Evolutionary conservation across 2,888 invertebrate species (phyloP).

Genomic region (Lepetodrilus schrolli): DNA sequence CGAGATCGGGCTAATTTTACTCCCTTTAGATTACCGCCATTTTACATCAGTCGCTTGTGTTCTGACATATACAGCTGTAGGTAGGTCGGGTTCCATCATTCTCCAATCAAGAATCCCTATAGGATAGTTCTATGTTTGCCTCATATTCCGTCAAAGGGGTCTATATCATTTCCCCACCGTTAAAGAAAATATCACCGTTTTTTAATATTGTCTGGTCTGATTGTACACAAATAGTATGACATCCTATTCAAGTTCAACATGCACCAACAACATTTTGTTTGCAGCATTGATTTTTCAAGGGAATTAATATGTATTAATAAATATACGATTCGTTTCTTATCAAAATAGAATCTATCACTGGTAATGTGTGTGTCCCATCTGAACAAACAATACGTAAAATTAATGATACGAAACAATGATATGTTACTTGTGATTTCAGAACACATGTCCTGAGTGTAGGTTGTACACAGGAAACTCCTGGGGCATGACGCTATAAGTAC

Average conservation of each 20-base stretch:
- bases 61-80: constrained; percentile 29
- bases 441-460: too few species aligned
- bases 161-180: not conserved
- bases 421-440: too few species aligned
- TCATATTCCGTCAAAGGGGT: not conserved
- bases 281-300: not conserved
- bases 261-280: too few species aligned
- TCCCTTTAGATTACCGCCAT: constrained; percentile 4
- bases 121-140: constrained; percentile 1
- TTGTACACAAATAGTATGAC: too few species aligned
- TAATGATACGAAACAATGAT: too few species aligned
- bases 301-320: not conserved
- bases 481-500: too few species aligned
- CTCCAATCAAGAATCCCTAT: constrained; percentile 7
- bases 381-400: too few species aligned
- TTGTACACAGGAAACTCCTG: too few species aligned
- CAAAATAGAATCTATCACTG: not conserved
- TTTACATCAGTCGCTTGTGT: constrained; percentile 10
- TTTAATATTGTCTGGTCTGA: not conserved
- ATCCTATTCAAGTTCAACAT: too few species aligned
- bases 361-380: not conserved
- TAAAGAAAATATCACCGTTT: constrained; percentile 16
- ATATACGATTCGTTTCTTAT: not conserved
- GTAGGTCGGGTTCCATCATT: not conserved
- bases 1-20: constrained; percentile 34